phyloP scores from a whole-genome alignment of 2,113 vertebrate species.

The Coturnix japonica region DNA sequence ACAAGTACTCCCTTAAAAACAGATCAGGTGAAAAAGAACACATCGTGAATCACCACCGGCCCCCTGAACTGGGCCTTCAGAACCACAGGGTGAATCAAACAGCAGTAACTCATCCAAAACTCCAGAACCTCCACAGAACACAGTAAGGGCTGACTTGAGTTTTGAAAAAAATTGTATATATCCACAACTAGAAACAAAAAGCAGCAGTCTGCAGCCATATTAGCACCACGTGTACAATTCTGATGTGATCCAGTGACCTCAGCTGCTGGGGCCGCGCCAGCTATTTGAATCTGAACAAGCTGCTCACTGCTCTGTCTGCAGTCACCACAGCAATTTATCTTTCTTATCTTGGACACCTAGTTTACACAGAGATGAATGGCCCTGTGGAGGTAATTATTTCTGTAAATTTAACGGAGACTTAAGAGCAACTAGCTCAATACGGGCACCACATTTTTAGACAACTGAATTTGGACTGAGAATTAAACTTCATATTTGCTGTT shows the following conservation, averaged over 20 bases:
- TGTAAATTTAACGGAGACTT: slow-evolving; percentile 54
- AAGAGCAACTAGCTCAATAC: slow-evolving; percentile 35
- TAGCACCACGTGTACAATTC: neutral
- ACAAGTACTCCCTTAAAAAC: neutral
- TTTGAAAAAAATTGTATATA: neutral
- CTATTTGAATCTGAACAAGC: slow-evolving; percentile 6
- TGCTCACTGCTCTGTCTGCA: neutral
- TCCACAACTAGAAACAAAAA: neutral
- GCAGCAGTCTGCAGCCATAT: neutral
- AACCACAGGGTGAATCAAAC: neutral
- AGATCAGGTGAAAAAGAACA: neutral
- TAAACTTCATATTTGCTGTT: neutral
- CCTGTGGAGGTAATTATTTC: slow-evolving; percentile 55
- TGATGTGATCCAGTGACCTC: slow-evolving; percentile 8
- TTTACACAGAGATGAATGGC: slow-evolving; percentile 54
- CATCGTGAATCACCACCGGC: neutral
- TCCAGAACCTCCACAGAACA: accelerated
- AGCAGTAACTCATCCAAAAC: neutral
- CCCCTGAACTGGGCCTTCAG: neutral
- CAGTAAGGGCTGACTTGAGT: neutral
- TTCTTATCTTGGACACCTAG: slow-evolving; percentile 56
- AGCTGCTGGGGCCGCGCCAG: neutral
- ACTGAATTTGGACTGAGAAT: slow-evolving; percentile 33
- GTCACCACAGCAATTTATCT: slow-evolving; percentile 49
- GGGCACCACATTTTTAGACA: slow-evolving; percentile 35